Percentiles rank a stretch among this genome's conserved stretches.
phyloP scores from a whole-genome alignment of 2,888 invertebrate genomes.

The Lycocerus yunnanus region DNA sequence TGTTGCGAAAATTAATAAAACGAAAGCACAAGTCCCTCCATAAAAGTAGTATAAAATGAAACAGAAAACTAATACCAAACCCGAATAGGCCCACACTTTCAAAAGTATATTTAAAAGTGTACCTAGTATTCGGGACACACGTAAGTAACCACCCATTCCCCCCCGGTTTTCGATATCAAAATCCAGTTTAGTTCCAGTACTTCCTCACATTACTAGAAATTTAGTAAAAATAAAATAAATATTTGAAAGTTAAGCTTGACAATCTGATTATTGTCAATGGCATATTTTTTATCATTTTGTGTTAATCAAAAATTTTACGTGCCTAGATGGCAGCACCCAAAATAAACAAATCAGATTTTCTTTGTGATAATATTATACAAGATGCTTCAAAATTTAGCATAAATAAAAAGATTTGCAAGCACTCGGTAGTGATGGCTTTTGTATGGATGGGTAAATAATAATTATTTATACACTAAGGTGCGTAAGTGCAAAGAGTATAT shows the following conservation, averaged over 20 bases:
- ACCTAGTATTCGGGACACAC: conserved; percentile 53
- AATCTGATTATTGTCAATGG: not conserved
- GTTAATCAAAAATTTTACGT: not conserved
- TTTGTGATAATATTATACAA: not conserved
- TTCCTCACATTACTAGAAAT: not conserved
- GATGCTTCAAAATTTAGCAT: not conserved
- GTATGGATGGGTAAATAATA: no score
- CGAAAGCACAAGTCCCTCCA: conserved; percentile 74
- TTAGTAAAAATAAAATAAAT: not conserved
- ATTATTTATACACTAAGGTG: no score
- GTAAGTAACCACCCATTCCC: conserved; percentile 53
- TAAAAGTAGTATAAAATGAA: conserved; percentile 83
- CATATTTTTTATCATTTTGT: not conserved
- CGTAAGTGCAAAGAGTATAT: no score
- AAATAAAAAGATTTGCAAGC: not conserved
- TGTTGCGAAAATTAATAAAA: conserved; percentile 70
- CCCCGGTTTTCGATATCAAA: conserved; percentile 6
- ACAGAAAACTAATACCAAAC: conserved; percentile 73
- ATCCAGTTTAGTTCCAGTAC: conserved; percentile 14
- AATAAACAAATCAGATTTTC: not conserved
- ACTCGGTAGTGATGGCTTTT: no score
- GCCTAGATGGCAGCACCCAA: not conserved
- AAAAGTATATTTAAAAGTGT: conserved; percentile 62
- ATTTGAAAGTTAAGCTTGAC: not conserved
- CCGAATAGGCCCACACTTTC: conserved; percentile 79